Evolutionary conservation across 2,113 vertebrate genomes (phyloP).

Genomic region (Misgurnus anguillicaudatus): DNA sequence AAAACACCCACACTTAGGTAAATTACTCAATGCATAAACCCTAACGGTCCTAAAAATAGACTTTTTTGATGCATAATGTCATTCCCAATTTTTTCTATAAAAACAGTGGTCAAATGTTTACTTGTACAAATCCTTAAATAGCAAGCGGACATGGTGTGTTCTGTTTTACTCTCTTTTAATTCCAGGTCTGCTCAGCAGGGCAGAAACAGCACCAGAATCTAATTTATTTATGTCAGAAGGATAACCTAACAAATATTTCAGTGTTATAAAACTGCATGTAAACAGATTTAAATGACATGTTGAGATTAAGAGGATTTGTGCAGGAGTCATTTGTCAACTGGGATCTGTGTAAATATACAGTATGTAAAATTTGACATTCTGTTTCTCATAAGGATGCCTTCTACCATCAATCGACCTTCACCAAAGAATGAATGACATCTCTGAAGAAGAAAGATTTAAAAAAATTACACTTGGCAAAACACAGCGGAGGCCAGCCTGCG

Average conservation of each 20-base stretch:
- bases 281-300: constrained; percentile 45
- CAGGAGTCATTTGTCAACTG: constrained; percentile 52
- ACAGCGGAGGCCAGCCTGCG: constrained; percentile 56
- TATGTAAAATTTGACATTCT: constrained; percentile 10
- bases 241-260: constrained; percentile 36
- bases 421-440: constrained; percentile 67
- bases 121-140: background rate
- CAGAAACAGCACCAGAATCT: constrained; percentile 4
- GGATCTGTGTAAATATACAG: constrained; percentile 26
- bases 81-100: background rate
- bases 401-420: constrained; percentile 66
- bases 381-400: constrained; percentile 59
- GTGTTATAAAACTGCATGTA: constrained; percentile 47
- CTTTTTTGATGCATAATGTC: no score
- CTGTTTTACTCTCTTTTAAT: background rate
- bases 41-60: no score
- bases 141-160: background rate
- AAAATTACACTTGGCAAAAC: constrained; percentile 59
- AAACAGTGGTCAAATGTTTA: background rate
- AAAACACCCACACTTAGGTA: no score
- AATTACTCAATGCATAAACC: no score
- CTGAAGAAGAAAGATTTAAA: constrained; percentile 64
- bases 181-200: constrained; percentile 12
- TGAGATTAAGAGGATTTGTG: constrained; percentile 2
- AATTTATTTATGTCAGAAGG: constrained; percentile 44